These are phyloP conservation scores for Nesoenas mayeri DNA, from an alignment of 2,113 vertebrate genomes.

Conservation along the genomic window DNA sequence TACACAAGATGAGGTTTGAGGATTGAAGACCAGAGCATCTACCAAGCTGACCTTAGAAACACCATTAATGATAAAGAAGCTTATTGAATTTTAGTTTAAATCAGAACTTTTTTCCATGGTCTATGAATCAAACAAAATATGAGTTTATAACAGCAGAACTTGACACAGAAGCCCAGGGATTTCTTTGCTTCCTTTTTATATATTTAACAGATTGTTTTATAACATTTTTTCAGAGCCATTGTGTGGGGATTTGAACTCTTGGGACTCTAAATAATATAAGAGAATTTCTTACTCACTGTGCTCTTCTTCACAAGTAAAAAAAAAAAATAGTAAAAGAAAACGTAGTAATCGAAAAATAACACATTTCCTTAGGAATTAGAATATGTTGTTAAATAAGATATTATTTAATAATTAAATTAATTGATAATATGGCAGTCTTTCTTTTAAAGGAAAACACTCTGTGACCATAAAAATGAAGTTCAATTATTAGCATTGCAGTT, in stretches of 20 bases:
- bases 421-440: neutral
- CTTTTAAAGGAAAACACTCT: neutral
- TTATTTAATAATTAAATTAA: neutral
- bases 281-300: neutral
- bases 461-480: neutral
- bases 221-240: neutral
- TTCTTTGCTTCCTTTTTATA: neutral
- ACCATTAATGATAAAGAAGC: neutral
- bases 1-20: neutral
- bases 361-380: neutral
- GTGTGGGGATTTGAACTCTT: neutral
- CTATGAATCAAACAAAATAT: neutral
- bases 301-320: neutral
- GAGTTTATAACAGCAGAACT: neutral
- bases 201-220: neutral
- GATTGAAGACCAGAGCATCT: neutral
- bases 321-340: neutral
- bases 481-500: neutral
- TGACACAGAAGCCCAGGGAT: neutral
- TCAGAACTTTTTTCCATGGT: neutral
- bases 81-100: neutral
- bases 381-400: neutral
- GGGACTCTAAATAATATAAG: neutral
- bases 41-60: neutral
- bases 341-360: neutral